A percentile compares a stretch with the other conserved stretches of the same genome.
Conservation (phyloP, 2,888 invertebrate species). For the Thymelicus lineola region DNA sequence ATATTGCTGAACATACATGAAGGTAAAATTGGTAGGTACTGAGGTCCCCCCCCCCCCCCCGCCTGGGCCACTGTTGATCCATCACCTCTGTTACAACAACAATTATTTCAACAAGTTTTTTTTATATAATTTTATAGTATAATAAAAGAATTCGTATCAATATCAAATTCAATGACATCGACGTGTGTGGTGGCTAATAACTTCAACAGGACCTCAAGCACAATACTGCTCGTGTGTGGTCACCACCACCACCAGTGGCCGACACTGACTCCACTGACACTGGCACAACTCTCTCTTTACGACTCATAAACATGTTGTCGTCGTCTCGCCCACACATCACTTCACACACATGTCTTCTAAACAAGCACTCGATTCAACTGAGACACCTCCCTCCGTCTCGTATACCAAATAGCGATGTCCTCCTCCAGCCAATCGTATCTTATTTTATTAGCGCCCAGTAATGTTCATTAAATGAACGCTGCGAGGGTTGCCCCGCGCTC, state of each 20-base stretch:
- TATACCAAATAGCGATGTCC: constrained; percentile 9
- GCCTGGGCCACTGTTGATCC: too few species aligned
- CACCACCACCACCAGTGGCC: neutral
- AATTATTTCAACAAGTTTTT: too few species aligned
- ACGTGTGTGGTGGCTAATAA: constrained; percentile 11
- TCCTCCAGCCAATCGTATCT: constrained; percentile 11
- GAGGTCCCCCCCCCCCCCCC: too few species aligned
- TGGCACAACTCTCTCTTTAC: constrained; percentile 17
- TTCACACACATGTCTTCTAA: neutral
- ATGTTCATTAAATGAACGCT: constrained; percentile 28
- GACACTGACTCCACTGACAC: neutral
- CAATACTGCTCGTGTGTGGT: constrained; percentile 1
- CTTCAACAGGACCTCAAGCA: too few species aligned
- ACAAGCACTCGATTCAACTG: constrained; percentile 23
- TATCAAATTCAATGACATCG: neutral
- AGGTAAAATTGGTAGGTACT: too few species aligned
- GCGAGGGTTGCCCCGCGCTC: constrained; percentile 15
- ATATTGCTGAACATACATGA: too few species aligned
- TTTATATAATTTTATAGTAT: too few species aligned
- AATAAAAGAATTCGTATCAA: too few species aligned
- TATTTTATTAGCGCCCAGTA: constrained; percentile 29
- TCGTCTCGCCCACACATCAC: neutral
- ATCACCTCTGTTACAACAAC: too few species aligned
- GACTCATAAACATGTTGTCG: constrained; percentile 24
- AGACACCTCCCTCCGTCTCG: too few species aligned